A percentile compares a stretch with the other conserved stretches of the same genome.
Conservation (phyloP, 2,888 invertebrate species). For the Euproctis similis region DNA sequence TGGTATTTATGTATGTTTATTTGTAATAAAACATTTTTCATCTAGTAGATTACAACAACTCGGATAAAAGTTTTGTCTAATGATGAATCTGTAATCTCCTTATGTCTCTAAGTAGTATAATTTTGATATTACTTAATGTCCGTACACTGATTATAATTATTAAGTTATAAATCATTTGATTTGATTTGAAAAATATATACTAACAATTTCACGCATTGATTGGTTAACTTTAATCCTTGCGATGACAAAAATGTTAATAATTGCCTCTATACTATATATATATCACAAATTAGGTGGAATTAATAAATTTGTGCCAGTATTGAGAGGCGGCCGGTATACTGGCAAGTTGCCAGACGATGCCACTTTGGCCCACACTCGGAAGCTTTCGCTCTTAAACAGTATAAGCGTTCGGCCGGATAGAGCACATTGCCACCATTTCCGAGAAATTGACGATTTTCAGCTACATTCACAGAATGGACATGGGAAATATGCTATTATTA, state of each 20-base stretch:
- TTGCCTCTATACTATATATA: constrained; percentile 44
- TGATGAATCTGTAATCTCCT: too few relatives aligned
- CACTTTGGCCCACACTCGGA: constrained; percentile 46
- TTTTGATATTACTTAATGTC: too few relatives aligned
- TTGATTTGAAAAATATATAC: too few relatives aligned
- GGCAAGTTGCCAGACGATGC: constrained; percentile 43
- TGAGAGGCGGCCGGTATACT: constrained; percentile 34
- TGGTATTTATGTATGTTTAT: too few relatives aligned
- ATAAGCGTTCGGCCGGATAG: constrained; percentile 38
- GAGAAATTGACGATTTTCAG: constrained; percentile 60
- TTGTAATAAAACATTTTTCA: too few relatives aligned
- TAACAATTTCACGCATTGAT: constrained; percentile 37
- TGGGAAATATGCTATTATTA: constrained; percentile 65
- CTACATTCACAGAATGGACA: constrained; percentile 47
- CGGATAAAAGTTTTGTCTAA: too few relatives aligned
- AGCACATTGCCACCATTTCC: constrained; percentile 62
- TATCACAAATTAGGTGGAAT: constrained; percentile 58
- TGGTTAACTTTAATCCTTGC: constrained; percentile 47
- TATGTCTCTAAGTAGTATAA: too few relatives aligned
- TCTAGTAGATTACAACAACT: too few relatives aligned
- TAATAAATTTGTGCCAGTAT: constrained; percentile 55
- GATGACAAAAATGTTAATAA: constrained; percentile 66
- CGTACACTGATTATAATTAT: too few relatives aligned
- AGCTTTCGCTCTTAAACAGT: constrained; percentile 41
- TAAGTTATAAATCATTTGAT: too few relatives aligned